Evolutionary conservation across 2,797 vertebrate species (phyloP), one percentile per base, ranked within the genome.

Genomic region (Moxostoma hubbsi): DNA sequence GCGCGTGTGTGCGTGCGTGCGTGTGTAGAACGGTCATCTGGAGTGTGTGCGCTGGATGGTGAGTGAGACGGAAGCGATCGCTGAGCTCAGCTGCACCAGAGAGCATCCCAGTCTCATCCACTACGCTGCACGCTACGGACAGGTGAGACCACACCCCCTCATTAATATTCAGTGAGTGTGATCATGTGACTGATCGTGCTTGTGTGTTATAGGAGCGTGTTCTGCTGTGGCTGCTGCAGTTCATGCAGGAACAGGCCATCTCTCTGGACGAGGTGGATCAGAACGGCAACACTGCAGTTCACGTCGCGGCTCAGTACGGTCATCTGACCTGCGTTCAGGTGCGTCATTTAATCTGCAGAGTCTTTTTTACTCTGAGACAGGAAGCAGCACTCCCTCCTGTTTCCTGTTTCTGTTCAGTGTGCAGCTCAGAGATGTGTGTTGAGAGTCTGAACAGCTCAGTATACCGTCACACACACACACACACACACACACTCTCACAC

Each of bases 11-110:
- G 82, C 79, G 83, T 5, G 89, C 97, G 97, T 80, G 69, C 68
- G 16, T 73, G 43, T 58, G 18, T 63, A 98, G 97, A 97, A 97
- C 11, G 97, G 98, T 79, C 96, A 97, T 5, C 88, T 98, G 89
- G 97, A 99, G 86, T 98, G 97, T 45, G 97, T 99, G 51, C 94
- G 97, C 71, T 99, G 98, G 98, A 96, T 99, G 97, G 97, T 99
- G 85, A 98, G 97, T 0, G 98, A 99, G 90, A 99, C 97, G 0
- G 98, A 99, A 93, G 98, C 98, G 87, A 99, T 98, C 73, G 97
- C 98, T 2, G 98, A 99, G 85, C 83, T 99, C 84, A 99, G 98
- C 88, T 98, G 97, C 89, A 96, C 94, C 68, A 94, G 97, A 89
- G 97, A 99, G 49, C 94, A 97, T 85, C 97, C 97, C 82, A 98